Percentiles rank a stretch among this genome's conserved stretches.
These are phyloP conservation scores for Idaea dimidiata DNA, from an alignment of 2,888 invertebrate genomes.

Conservation along the genomic window DNA sequence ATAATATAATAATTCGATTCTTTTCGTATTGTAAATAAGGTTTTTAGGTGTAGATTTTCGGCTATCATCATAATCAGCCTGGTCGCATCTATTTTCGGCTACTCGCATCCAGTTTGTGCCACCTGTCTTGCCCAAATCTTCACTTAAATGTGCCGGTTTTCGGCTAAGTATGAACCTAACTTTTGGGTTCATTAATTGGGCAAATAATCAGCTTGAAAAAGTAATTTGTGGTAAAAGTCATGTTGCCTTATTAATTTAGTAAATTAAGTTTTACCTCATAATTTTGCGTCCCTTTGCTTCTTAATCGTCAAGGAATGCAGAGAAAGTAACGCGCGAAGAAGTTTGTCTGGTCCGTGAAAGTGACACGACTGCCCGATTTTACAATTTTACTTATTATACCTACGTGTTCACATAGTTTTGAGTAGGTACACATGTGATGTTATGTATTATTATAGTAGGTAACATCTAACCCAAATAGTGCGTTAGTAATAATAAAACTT, in stretches of 20 bases:
- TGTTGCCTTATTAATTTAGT: neutral
- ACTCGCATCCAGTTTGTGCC: no score
- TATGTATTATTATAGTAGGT: neutral
- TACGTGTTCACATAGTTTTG: neutral
- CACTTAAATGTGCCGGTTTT: no score
- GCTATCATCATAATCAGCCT: no score
- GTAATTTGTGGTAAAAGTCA: neutral
- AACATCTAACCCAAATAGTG: neutral
- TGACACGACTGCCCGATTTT: neutral
- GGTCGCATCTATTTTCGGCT: no score
- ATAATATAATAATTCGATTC: no score
- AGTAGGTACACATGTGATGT: neutral
- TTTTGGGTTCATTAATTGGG: no score
- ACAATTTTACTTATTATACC: neutral
- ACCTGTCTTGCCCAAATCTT: no score
- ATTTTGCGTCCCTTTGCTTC: neutral
- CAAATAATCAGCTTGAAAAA: no score
- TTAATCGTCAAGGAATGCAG: neutral
- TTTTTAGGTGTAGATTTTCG: no score
- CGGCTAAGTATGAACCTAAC: no score
- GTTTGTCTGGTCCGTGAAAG: neutral
- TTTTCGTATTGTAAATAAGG: no score
- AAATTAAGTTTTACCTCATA: neutral
- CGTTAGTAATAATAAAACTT: neutral
- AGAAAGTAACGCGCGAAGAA: constrained; percentile 1